Evolutionary conservation across 2,113 vertebrate genomes (phyloP).

Genomic region (Chloroceryle aenea): DNA sequence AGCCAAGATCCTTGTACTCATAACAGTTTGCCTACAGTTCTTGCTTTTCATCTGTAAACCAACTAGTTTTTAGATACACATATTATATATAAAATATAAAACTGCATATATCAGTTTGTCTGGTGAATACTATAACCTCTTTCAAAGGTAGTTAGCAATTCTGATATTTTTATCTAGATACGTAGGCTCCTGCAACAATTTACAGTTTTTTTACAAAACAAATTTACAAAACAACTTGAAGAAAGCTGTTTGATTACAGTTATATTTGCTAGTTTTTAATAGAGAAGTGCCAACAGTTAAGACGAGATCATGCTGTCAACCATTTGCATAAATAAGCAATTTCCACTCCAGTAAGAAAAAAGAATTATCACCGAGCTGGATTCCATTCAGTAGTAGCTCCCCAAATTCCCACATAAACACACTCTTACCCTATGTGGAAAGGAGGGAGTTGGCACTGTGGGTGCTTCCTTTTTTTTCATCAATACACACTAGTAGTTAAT

Average conservation of each 20-base stretch:
- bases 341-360: not conserved
- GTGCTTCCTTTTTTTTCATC: not conserved
- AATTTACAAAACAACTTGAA: not conserved
- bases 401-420: not conserved
- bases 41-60: not conserved
- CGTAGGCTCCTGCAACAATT: not conserved
- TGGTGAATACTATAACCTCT: not conserved
- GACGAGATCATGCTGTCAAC: not conserved
- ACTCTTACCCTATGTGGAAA: not conserved
- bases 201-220: not conserved
- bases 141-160: not conserved
- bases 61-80: not conserved
- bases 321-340: not conserved
- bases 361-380: not conserved
- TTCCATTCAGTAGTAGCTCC: not conserved
- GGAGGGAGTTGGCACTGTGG: not conserved
- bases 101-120: not conserved
- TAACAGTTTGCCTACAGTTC: not conserved
- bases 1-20: not conserved
- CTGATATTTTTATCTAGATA: not conserved
- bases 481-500: not conserved
- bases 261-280: not conserved
- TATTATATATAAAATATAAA: fast-evolving
- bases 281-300: not conserved
- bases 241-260: not conserved